Evolutionary conservation across 2,113 vertebrate genomes (phyloP).

Genomic region (Australoheros scitulus): DNA sequence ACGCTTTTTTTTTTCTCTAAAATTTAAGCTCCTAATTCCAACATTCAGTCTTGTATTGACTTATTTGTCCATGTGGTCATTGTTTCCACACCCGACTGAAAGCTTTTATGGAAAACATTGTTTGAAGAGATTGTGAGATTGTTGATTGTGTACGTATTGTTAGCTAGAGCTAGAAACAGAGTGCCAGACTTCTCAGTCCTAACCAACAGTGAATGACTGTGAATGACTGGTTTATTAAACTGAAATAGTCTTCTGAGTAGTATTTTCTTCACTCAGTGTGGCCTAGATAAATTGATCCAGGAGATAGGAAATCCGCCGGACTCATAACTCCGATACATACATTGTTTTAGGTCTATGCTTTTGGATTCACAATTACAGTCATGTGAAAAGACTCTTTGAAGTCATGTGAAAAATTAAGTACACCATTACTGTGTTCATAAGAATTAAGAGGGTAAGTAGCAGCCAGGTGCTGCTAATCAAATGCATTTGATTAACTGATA

Average conservation of each 20-base stretch:
- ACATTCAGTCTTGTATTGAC: slow-evolving; percentile 70
- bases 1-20: slow-evolving; percentile 32
- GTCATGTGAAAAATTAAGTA: neutral
- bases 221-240: slow-evolving; percentile 38
- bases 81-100: slow-evolving; percentile 56
- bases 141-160: slow-evolving; percentile 41
- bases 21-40: slow-evolving; percentile 71
- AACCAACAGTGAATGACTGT: slow-evolving; percentile 19
- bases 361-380: slow-evolving; percentile 34
- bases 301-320: slow-evolving; percentile 12
- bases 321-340: slow-evolving; percentile 68
- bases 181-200: slow-evolving; percentile 47
- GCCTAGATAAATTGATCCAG: neutral
- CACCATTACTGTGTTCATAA: no score
- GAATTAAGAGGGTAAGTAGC: no score
- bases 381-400: neutral
- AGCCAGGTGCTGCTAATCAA: no score
- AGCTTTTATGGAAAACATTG: slow-evolving; percentile 53
- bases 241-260: neutral
- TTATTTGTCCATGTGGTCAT: slow-evolving; percentile 63
- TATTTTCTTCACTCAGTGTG: neutral
- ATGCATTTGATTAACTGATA: neutral
- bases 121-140: slow-evolving; percentile 55
- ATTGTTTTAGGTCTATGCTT: slow-evolving; percentile 68
- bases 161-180: slow-evolving; percentile 45